Base-by-base conservation (phyloP, 2,113 vertebrate species). In the Eonycteris spelaea region DNA sequence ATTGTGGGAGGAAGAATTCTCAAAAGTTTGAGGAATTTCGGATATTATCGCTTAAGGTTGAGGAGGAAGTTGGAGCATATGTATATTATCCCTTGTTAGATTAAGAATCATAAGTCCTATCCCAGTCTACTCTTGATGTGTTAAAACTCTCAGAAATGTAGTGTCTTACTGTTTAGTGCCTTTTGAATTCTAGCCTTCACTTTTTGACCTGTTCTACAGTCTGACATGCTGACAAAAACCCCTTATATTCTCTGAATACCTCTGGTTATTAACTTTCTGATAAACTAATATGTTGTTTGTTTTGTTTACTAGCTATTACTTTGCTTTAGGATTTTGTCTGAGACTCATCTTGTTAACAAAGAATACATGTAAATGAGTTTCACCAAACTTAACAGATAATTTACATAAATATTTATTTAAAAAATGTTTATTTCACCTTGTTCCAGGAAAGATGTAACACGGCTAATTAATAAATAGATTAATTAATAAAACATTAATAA, bases 391-490 rank as follows among this genome's bases (percentile, higher is more conserved):
- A 43, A 90, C 18, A 85, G n/a, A 82, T 71, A 74, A 53, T 92
- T 94, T 63, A 10, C 89, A 19, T 85, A 92, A 92, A 38, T 87
- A 74, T 65, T 73, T 16, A 68, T 84, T 94, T 82, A 51, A 63
- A 93, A 74, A 87, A 43, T 86, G 7, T 79, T 13, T 92, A 71
- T 95, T 33, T 68, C 22, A 89, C 35, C 35, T 97, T 93, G 71
- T 90, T 95, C 61, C 83, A 95, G 33, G 61, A 91, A 89, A 61
- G 6, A 90, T 92, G 97, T 94, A 97, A 94, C 59, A 92, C 92
- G 35, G 28, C 40, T 95, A 83, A 57, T 84, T 95, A 82, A 70
- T 75, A 78, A 71, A 78, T 73, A 38, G 12, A 61, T 28, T 61
- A 55, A 43, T 90, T 95, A 82, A 70, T 75, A 78, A 71, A 78